phyloP scores from a whole-genome alignment of 2,888 invertebrate genomes.

The Sepioteuthis lessoniana region DNA sequence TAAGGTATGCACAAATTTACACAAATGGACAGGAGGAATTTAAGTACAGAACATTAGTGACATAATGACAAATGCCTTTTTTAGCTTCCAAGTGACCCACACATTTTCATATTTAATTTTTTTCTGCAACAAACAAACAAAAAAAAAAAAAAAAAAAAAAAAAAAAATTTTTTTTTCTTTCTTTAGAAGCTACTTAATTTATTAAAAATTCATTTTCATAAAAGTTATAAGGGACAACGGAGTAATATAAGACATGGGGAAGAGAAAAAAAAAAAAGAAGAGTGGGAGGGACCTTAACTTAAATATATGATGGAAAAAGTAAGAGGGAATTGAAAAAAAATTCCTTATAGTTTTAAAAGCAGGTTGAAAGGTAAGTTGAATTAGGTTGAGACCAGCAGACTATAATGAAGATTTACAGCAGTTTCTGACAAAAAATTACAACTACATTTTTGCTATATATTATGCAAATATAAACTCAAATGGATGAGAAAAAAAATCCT shows the following conservation, averaged over 20 bases:
- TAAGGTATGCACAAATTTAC: constrained; percentile 18
- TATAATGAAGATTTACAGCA: constrained; percentile 23
- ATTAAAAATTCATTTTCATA: neutral
- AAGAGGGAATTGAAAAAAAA: neutral
- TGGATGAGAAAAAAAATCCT: neutral
- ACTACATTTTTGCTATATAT: neutral
- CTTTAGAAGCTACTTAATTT: neutral
- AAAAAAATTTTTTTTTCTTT: too few species aligned
- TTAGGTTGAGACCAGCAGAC: constrained; percentile 33
- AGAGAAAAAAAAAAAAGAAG: neutral
- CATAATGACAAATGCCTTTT: constrained; percentile 13
- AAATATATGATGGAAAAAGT: neutral
- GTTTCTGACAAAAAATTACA: constrained; percentile 33
- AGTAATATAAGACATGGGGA: neutral
- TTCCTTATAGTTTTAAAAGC: neutral
- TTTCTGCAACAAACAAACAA: neutral
- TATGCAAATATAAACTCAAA: neutral
- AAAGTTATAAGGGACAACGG: neutral
- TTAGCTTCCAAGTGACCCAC: constrained; percentile 2
- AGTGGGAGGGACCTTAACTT: neutral
- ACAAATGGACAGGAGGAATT: constrained; percentile 33
- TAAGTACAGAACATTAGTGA: constrained; percentile 10
- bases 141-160: neutral
- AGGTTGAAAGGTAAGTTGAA: neutral
- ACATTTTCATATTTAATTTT: neutral